These are phyloP conservation scores for Heterotilapia buettikoferi DNA, from an alignment of 2,113 vertebrate species.

Conservation along the genomic window DNA sequence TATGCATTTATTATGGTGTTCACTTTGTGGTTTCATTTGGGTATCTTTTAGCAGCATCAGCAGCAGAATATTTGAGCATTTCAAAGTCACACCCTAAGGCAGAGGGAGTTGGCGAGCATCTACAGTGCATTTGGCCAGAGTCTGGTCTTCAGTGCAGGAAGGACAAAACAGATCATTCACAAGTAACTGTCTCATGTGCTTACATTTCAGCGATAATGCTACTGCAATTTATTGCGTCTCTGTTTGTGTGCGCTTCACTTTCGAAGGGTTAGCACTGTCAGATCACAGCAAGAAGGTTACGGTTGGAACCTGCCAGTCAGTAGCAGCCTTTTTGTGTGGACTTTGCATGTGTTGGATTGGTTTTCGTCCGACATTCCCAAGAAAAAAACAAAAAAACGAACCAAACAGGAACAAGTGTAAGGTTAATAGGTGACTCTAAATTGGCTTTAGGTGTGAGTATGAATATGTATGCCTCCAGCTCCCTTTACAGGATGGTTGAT, in stretches of 20 bases:
- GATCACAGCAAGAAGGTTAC: neutral
- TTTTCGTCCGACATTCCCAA: neutral
- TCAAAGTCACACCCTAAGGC: slow-evolving; percentile 39
- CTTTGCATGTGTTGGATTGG: neutral
- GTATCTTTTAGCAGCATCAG: slow-evolving; percentile 38
- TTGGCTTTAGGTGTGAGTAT: neutral
- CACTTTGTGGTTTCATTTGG: slow-evolving; percentile 39
- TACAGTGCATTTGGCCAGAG: slow-evolving; percentile 23
- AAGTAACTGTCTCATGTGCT: neutral
- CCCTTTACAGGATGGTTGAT: neutral
- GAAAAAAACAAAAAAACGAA: neutral
- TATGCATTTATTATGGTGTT: slow-evolving; percentile 16
- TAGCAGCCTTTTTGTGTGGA: neutral
- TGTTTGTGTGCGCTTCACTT: neutral
- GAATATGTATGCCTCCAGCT: neutral
- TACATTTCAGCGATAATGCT: neutral
- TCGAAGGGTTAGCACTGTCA: neutral
- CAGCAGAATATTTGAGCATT: slow-evolving; percentile 52
- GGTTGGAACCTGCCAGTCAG: neutral
- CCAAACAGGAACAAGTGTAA: neutral
- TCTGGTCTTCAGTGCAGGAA: slow-evolving; percentile 1
- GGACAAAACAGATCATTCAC: neutral
- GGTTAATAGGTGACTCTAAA: neutral
- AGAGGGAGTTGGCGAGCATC: slow-evolving; percentile 39
- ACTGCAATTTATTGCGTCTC: neutral